Evolutionary conservation across 2,888 invertebrate species (phyloP).

Genomic region (Stictocephala bisonia): DNA sequence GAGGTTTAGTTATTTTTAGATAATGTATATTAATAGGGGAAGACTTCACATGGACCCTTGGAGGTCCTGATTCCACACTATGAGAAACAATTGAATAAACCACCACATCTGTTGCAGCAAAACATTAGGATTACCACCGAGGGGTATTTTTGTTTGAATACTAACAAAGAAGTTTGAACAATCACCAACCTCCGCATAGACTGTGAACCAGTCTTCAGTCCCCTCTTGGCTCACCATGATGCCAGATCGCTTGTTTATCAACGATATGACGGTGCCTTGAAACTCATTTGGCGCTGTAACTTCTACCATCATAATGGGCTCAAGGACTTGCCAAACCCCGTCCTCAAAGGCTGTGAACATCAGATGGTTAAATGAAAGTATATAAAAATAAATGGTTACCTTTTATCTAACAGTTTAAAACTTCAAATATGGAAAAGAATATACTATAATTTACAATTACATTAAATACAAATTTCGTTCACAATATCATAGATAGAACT

Average conservation of each 20-base stretch:
- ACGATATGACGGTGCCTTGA: conserved; percentile 83
- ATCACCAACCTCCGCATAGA: conserved; percentile 78
- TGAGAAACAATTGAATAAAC: too few species aligned
- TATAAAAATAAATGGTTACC: not conserved
- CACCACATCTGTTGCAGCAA: too few species aligned
- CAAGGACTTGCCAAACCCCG: conserved; percentile 91
- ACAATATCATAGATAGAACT: not conserved
- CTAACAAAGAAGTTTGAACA: too few species aligned
- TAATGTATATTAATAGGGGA: too few species aligned
- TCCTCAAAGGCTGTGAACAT: conserved; percentile 75
- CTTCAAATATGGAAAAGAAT: not conserved
- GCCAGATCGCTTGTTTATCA: conserved; percentile 87
- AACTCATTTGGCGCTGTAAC: conserved; percentile 90
- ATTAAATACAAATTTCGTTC: not conserved
- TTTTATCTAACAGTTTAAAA: not conserved
- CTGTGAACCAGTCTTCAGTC: conserved; percentile 86
- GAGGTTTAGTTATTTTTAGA: too few species aligned
- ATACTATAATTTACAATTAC: not conserved
- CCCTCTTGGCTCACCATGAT: conserved; percentile 88
- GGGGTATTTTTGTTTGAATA: too few species aligned
- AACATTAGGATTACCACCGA: too few species aligned
- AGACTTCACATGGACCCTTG: too few species aligned
- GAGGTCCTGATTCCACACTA: too few species aligned
- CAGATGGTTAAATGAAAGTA: not conserved
- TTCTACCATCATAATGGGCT: conserved; percentile 98